phyloP scores from a whole-genome alignment of 1,140 invertebrate genomes.

The Anagrus nilaparvatae region DNA sequence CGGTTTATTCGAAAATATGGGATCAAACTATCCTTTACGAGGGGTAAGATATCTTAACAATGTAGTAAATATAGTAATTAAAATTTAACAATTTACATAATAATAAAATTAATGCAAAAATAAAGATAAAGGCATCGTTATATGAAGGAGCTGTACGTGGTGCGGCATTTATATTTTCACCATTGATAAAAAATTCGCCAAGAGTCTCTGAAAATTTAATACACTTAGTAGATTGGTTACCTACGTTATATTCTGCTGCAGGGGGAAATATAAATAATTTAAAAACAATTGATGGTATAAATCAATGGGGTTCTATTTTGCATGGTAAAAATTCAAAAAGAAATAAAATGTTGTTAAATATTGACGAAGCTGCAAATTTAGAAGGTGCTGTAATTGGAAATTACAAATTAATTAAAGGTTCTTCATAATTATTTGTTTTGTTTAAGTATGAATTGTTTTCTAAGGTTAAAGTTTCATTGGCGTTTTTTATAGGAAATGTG shows the following conservation, averaged over 20 bases:
- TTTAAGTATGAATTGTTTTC: too few species aligned
- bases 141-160: slow-evolving; percentile 60
- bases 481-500: too few species aligned
- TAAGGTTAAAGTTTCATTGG: too few species aligned
- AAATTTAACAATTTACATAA: too few species aligned
- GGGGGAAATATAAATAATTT: slow-evolving; percentile 38
- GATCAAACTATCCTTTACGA: slow-evolving; percentile 58
- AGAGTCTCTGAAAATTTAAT: slow-evolving; percentile 50
- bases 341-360: slow-evolving; percentile 26
- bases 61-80: too few species aligned
- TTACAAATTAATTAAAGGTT: slow-evolving; percentile 30
- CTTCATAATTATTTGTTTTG: too few species aligned
- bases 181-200: slow-evolving; percentile 37
- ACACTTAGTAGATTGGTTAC: slow-evolving; percentile 66
- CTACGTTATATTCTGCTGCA: slow-evolving; percentile 49
- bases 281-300: slow-evolving; percentile 35
- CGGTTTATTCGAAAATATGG: slow-evolving; percentile 48
- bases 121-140: slow-evolving; percentile 56
- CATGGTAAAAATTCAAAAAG: background rate
- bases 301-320: slow-evolving; percentile 40
- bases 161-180: slow-evolving; percentile 47
- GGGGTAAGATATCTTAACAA: slow-evolving; percentile 38
- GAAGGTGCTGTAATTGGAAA: slow-evolving; percentile 22
- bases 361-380: slow-evolving; percentile 20
- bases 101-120: too few species aligned